Evolutionary conservation across 2,113 vertebrate species (phyloP), one percentile per base, ranked within the genome.

Genomic region (Aspidoscelis tigris): DNA sequence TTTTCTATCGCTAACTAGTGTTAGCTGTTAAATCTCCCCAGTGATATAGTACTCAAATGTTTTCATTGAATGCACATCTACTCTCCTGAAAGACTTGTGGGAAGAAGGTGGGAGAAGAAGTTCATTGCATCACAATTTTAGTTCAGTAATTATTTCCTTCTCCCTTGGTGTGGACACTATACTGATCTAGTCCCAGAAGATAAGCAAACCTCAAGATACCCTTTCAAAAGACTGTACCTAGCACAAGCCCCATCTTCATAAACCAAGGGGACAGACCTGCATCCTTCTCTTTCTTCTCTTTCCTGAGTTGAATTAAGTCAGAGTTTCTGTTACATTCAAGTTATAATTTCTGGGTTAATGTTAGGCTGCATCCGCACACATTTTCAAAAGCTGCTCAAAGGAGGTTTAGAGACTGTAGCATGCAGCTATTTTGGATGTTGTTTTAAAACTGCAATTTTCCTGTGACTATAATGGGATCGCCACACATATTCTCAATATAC

Each of bases 11-110:
- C 22, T 78, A 72, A 65, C 33, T 73, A 43, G 22, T 82, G 64
- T 44, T 70, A 39, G 81, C 3, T 86, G 61, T 58, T 71, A 76
- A 53, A 80, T 88, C 86, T 86, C 53, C 6, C 6, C 69, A 26
- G 7, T 55, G n/a, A 9, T 75, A 4, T 70, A 22, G 47, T 50
- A 50, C 41, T 47, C 2, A 75, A 76, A 39, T 74, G 6, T 47
- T 53, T 79, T 79, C 20, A 50, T 26, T 24, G 61, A 80, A 74
- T 53, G 44, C 24, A 43, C 58, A 26, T 22, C 2, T 78, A 1
- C 65, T 72, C 9, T 39, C 20, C 20, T 50, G 18, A 24, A 47
- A 20, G 24, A 5, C 14, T 33, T 3, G 21, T 21, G 55, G 8
- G 44, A 26, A 1, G 21, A 39, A 5, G 6, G 26, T 41, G 41